These are phyloP conservation scores for Lysiphlebus fabarum DNA, from an alignment of 1,140 invertebrate species.

Conservation along the genomic window DNA sequence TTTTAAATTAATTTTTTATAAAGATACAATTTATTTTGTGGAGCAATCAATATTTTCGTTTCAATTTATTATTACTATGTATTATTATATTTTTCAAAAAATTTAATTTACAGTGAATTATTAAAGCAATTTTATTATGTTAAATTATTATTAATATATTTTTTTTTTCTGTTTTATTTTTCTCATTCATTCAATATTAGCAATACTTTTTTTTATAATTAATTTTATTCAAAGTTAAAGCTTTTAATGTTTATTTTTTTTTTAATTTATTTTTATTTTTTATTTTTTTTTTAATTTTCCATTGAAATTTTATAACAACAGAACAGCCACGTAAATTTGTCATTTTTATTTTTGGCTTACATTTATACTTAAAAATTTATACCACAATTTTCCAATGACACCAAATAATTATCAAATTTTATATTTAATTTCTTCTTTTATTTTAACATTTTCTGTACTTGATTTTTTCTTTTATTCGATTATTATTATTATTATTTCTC, in stretches of 20 bases:
- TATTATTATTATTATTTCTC: not conserved
- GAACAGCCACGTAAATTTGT: conserved; percentile 22
- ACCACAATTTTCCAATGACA: conserved; percentile 34
- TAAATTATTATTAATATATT: no score
- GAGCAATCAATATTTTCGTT: conserved; percentile 20
- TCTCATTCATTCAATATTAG: conserved; percentile 12
- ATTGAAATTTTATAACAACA: conserved; percentile 30
- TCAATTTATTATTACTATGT: conserved; percentile 9
- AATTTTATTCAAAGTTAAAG: conserved; percentile 47
- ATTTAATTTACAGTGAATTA: conserved; percentile 44
- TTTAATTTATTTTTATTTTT: conserved; percentile 12
- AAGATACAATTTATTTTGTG: conserved; percentile 29
- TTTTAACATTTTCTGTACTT: conserved; percentile 5
- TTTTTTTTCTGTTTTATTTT: conserved; percentile 4
- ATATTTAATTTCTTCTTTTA: no score
- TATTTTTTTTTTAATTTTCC: conserved; percentile 5
- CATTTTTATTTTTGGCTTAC: conserved; percentile 19
- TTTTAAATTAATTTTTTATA: conserved; percentile 32
- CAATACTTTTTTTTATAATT: conserved; percentile 39
- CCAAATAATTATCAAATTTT: conserved; percentile 26
- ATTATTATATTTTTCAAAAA: conserved; percentile 26
- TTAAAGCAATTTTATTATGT: no score
- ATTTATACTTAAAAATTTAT: conserved; percentile 11
- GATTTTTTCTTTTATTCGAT: conserved; percentile 3
- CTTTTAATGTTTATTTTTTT: conserved; percentile 39